Percentiles rank a stretch among this genome's conserved stretches.
phyloP scores from a whole-genome alignment of 2,113 vertebrate genomes.

The Neogobius melanostomus region DNA sequence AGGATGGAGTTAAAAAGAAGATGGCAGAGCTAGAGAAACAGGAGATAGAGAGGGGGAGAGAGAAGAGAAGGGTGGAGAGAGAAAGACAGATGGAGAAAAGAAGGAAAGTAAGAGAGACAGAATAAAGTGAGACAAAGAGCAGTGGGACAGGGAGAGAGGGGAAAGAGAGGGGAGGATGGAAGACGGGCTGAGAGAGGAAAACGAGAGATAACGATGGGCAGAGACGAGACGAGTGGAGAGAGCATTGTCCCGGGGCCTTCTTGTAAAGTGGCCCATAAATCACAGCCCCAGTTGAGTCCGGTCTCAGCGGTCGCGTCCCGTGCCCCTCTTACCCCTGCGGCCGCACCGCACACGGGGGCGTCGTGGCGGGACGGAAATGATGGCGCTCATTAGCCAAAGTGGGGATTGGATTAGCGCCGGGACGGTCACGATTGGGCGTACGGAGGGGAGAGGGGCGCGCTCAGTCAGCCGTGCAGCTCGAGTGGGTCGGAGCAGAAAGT shows the following conservation, averaged over 20 bases:
- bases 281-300: constrained; percentile 61
- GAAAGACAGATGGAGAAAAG: background rate
- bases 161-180: too few species aligned
- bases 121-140: constrained; percentile 54
- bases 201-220: background rate
- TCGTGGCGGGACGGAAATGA: constrained; percentile 37
- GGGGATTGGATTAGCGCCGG: constrained; percentile 40
- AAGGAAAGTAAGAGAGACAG: constrained; percentile 46
- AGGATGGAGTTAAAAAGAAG: background rate
- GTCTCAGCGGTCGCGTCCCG: constrained; percentile 40
- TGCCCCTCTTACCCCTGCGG: constrained; percentile 11
- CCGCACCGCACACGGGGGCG: constrained; percentile 21
- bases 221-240: background rate
- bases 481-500: constrained; percentile 9
- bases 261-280: constrained; percentile 73
- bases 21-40: too few species aligned
- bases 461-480: constrained; percentile 18
- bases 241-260: constrained; percentile 57
- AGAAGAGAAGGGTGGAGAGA: background rate
- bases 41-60: too few species aligned
- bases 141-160: background rate
- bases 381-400: constrained; percentile 40
- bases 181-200: constrained; percentile 40
- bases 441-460: background rate
- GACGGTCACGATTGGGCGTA: constrained; percentile 26